Base-by-base conservation (phyloP, 2,113 vertebrate species). In the Urocynchramus pylzowi region DNA sequence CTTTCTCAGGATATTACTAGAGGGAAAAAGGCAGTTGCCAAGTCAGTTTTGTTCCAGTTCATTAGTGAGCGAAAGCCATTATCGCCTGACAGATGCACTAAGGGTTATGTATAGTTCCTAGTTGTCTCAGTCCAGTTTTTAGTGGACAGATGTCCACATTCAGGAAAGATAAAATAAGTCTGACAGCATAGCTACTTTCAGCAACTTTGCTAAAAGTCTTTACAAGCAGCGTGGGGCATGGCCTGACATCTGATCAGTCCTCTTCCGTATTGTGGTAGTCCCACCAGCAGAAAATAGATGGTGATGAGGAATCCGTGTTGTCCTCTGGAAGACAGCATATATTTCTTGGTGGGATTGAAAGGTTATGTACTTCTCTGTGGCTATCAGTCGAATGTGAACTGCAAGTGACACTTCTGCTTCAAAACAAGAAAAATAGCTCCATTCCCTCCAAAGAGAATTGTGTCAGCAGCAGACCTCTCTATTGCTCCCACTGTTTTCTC, bases 391-490 rank as follows among this genome's bases (percentile, higher is more conserved):
- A 89, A 73, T 50, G 84, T 41, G 42, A 86, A 82, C 69, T 45
- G 37, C 6, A 1, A 82, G 68, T 45, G 78, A 93, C 49, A 71
- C 16, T 81, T 88, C 24, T 74, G 21, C 75, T 86, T 88, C 75
- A 74, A 60, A 94, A 52, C 54, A 94, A 80, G 88, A 94, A 78
- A 87, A 94, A 93, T 70, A 86, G 86, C 56, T 74, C 60, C 35
- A 84, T 87, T 81, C 13, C 35, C 35, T 89, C 68, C 26, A 39
- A 90, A 90, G n/a, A 80, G 76, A 90, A 93, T 45, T 0, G 0
- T 73, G 59, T 53, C 88, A 88, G 82, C 33, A 85, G 31, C 54
- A 88, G 59, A 74, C 21, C 33, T 94, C 85, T 90, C 63, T 88
- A 22, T 69, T 74, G 67, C n/a, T 85, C 71, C 39, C 30, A n/a